Evolutionary conservation across 2,797 vertebrate genomes (phyloP).

Genomic region (Loriculus beryllinus): DNA sequence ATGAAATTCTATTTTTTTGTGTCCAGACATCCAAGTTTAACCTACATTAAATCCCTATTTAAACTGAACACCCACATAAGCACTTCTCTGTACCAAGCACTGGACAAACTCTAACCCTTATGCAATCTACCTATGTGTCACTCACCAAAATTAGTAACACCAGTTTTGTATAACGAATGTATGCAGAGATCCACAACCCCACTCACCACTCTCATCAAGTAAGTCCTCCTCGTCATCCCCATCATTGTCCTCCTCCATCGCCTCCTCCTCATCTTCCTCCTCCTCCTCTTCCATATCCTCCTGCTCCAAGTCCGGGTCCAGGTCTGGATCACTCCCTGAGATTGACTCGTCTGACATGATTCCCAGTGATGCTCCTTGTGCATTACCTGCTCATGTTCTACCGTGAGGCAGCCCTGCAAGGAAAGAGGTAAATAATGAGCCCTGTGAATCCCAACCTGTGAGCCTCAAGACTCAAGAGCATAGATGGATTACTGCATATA

Average conservation of each 20-base stretch:
- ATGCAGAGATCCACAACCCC: not conserved
- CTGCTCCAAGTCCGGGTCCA: constrained; percentile 86
- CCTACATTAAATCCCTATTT: not conserved
- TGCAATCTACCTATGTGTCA: not conserved
- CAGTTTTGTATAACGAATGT: not conserved
- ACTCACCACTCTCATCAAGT: constrained; percentile 75
- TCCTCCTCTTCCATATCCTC: constrained; percentile 86
- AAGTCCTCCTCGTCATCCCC: constrained; percentile 79
- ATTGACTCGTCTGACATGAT: constrained; percentile 97
- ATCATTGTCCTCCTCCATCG: constrained; percentile 76
- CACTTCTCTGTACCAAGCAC: not conserved
- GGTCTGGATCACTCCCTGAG: constrained; percentile 97
- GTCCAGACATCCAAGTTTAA: not conserved
- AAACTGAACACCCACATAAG: not conserved
- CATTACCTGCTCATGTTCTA: constrained; percentile 92
- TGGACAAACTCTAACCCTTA: not conserved
- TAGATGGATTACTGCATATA: not conserved
- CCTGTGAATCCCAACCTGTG: not conserved
- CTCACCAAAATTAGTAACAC: not conserved
- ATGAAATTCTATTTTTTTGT: not conserved
- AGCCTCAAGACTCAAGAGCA: not conserved
- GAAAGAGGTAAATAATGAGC: not conserved
- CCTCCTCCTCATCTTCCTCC: constrained; percentile 80
- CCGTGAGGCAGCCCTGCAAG: constrained; percentile 65
- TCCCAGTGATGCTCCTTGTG: constrained; percentile 84